A percentile compares a stretch with the other conserved stretches of the same genome.
Conservation (phyloP, 2,113 vertebrate species). For the Halichoeres trimaculatus region DNA sequence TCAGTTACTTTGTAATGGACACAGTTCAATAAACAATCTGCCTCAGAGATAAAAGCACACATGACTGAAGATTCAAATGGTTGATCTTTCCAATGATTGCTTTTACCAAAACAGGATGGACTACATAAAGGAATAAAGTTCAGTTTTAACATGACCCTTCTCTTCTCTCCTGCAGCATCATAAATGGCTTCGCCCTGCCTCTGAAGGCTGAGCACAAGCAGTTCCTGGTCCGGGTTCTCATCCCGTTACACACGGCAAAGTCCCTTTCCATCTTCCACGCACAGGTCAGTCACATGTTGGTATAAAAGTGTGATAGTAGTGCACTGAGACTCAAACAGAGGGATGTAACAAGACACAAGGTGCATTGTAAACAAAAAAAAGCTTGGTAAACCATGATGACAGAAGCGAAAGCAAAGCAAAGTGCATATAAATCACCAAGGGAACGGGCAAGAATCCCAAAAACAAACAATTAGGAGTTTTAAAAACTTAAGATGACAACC, state of each 20-base stretch:
- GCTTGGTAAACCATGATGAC: no score
- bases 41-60: not conserved
- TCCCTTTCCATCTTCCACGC: slow-evolving; percentile 94
- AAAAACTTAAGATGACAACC: not conserved
- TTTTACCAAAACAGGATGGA: not conserved
- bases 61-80: not conserved
- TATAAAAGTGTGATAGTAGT: not conserved
- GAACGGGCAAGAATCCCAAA: not conserved
- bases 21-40: slow-evolving; percentile 25
- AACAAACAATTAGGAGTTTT: not conserved
- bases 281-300: slow-evolving; percentile 83
- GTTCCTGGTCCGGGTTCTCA: slow-evolving; percentile 92
- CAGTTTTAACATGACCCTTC: not conserved
- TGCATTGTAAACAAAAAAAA: not conserved
- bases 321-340: not conserved
- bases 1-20: slow-evolving; percentile 41
- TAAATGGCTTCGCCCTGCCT: slow-evolving; percentile 93
- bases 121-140: no score
- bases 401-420: no score
- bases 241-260: slow-evolving; percentile 92
- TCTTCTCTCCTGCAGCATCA: slow-evolving; percentile 83
- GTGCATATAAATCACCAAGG: no score
- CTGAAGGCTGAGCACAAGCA: slow-evolving; percentile 95
- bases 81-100: not conserved
- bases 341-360: not conserved